Base-by-base conservation (phyloP, 2,113 vertebrate species). In the Malurus elegans region DNA sequence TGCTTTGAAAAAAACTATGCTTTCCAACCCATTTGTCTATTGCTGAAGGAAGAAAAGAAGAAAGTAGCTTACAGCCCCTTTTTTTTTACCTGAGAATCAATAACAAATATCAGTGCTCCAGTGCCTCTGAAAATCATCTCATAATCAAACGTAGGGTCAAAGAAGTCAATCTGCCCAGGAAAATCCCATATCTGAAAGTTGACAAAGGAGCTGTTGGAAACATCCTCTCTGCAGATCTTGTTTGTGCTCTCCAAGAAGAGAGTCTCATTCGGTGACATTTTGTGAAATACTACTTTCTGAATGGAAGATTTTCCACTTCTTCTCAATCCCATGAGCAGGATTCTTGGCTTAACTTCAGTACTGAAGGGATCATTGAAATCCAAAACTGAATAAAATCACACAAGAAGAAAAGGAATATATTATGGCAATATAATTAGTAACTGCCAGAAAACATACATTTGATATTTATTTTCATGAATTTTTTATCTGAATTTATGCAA, bases 101-200 rank as follows among this genome's bases (percentile, higher is more conserved):
- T 99, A 95, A 99, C 99, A 95, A 99, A 99, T 95, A 99, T 99
- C 57, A 99, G 97, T 2, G 99, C 99, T 94, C 99, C 99, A 36
- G 99, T 99, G 82, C 98, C 99, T 94, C 98, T 97, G 97, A 99
- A 99, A 97, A 99, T 99, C 99, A 99, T 99, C 97, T 99, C 98
- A 78, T 99, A 99, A 96, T 99, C 99, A 96, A 99, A 99, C 0
- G 99, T 99, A 45, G 99, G 99, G 92, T 99, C 99, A 60, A 99
- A 99, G 97, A 99, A 99, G 96, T 99, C 99, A 81, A 99, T 99
- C 80, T 99, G 99, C 20, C 99, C 99, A 6, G 99, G 99, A 96
- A 99, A 99, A 96, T 99, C 99, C 99, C 99, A 99, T 93, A 99
- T 99, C 97, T 99, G 99, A 96, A 99, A 99, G 97, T 98, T 99